Evolutionary conservation across 2,113 vertebrate species (phyloP).

Genomic region (Neotoma lepida): DNA sequence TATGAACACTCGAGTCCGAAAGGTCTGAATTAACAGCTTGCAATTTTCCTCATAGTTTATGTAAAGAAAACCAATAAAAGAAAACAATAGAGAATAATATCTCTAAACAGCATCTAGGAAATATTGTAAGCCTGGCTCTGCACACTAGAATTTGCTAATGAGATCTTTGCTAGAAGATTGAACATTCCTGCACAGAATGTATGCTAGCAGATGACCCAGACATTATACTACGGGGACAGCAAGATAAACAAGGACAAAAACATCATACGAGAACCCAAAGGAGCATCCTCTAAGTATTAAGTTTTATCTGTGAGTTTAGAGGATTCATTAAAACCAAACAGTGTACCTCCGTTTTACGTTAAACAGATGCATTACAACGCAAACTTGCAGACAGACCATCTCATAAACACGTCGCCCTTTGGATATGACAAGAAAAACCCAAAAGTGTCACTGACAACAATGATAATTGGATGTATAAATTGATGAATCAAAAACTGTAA

Average conservation of each 20-base stretch:
- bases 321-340: neutral
- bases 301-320: neutral
- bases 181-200: slow-evolving; percentile 56
- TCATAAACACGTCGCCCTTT: slow-evolving; percentile 53
- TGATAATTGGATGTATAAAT: neutral
- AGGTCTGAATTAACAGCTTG: slow-evolving; percentile 59
- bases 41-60: slow-evolving; percentile 71
- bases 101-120: neutral
- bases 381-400: neutral
- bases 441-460: neutral
- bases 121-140: slow-evolving; percentile 24
- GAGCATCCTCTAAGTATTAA: too few species aligned
- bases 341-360: neutral
- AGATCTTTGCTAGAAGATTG: slow-evolving; percentile 49
- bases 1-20: slow-evolving; percentile 52
- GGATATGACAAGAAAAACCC: neutral
- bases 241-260: neutral
- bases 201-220: slow-evolving; percentile 59
- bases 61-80: neutral
- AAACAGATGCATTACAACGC: neutral
- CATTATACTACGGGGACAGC: slow-evolving; percentile 38
- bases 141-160: neutral
- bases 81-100: neutral
- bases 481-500: neutral
- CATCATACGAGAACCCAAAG: neutral